Evolutionary conservation across 2,797 vertebrate genomes (phyloP).

Genomic region (Ispidina lecontei): DNA sequence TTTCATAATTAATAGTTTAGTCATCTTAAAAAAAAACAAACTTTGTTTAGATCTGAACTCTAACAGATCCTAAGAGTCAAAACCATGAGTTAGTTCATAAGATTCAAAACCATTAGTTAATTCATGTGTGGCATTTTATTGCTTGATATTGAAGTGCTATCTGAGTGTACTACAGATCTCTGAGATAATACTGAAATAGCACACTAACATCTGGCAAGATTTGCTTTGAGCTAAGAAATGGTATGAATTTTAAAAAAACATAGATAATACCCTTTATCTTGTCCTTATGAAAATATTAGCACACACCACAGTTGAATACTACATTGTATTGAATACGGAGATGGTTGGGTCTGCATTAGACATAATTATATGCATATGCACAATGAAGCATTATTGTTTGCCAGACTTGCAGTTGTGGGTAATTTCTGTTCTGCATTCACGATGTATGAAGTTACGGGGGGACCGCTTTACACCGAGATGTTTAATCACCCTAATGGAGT

Average conservation of each 20-base stretch:
- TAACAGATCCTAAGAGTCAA: neutral
- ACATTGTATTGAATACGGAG: too few species aligned
- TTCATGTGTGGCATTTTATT: neutral
- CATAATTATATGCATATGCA: neutral
- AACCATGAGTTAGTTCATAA: neutral
- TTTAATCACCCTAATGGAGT: neutral
- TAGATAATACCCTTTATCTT: neutral
- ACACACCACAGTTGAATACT: too few species aligned
- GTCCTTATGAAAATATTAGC: too few species aligned
- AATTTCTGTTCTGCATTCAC: neutral
- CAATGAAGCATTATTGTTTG: neutral
- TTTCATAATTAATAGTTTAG: neutral
- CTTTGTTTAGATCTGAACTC: neutral
- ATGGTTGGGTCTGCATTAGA: neutral
- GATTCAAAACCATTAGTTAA: neutral
- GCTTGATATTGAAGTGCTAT: neutral
- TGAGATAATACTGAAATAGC: neutral
- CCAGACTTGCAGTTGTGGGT: neutral
- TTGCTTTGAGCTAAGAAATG: neutral
- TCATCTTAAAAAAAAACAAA: neutral
- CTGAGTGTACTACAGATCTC: neutral
- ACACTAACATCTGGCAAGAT: neutral
- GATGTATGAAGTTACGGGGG: neutral
- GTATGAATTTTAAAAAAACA: neutral
- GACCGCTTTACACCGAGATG: neutral